Conservation (phyloP, 2,113 vertebrate species). For the Pedetes capensis region DNA sequence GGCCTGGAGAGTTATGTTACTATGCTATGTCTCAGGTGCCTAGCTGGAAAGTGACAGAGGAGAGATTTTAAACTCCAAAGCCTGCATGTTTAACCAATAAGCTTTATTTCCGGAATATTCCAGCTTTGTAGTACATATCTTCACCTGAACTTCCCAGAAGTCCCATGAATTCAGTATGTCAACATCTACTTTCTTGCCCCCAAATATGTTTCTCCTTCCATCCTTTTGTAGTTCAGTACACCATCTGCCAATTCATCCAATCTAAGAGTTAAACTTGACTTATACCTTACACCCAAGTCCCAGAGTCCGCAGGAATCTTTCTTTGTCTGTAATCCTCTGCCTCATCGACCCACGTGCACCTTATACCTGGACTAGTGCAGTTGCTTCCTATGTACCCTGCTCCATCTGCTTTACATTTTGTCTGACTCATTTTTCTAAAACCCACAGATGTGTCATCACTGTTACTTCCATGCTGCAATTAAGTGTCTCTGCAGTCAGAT, state of each 20-base stretch:
- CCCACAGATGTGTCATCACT: constrained; percentile 10
- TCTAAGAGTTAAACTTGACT: neutral
- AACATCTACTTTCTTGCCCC: neutral
- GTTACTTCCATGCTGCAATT: constrained; percentile 27
- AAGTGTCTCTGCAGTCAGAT: neutral
- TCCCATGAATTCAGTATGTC: neutral
- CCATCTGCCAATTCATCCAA: neutral
- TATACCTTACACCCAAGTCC: neutral
- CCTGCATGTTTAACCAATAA: neutral
- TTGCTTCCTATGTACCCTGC: neutral
- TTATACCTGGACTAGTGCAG: neutral
- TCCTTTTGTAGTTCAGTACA: neutral
- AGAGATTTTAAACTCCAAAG: neutral
- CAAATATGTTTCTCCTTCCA: neutral
- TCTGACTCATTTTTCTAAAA: constrained; percentile 54
- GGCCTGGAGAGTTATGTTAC: neutral
- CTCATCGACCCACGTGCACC: neutral
- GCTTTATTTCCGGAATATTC: neutral
- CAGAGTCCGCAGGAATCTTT: neutral
- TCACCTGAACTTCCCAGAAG: neutral
- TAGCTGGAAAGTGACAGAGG: neutral
- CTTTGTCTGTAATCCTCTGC: neutral
- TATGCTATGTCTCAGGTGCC: neutral
- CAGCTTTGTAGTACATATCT: neutral
- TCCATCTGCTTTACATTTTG: constrained; percentile 32